These are phyloP conservation scores for Coelogynopora nodosa DNA, from an alignment of 2,888 invertebrate genomes.

Conservation along the genomic window DNA sequence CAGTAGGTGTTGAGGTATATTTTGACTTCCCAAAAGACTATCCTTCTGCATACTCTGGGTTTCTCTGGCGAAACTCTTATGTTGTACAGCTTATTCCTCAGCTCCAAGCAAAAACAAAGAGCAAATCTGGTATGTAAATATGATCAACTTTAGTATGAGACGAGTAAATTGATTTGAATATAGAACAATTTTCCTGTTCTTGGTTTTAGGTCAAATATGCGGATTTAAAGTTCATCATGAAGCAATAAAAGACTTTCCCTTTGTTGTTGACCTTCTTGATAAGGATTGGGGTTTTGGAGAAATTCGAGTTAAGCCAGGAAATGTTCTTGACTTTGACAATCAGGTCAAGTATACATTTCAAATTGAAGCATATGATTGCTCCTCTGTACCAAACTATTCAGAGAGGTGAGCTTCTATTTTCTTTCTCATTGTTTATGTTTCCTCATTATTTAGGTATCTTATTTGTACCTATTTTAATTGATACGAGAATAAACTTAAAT, in stretches of 20 bases:
- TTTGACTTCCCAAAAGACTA: background rate
- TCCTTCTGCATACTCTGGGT: background rate
- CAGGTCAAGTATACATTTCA: constrained; percentile 89
- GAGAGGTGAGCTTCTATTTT: background rate
- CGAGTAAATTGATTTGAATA: background rate
- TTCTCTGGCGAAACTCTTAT: background rate
- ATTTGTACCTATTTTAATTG: no score
- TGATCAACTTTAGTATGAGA: no score
- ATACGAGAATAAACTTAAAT: no score
- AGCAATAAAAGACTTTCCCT: background rate
- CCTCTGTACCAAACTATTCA: background rate
- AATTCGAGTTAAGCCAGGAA: constrained; percentile 53
- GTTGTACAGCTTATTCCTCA: constrained; percentile 2
- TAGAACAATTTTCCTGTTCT: background rate
- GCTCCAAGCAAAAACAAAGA: background rate
- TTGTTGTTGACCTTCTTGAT: background rate
- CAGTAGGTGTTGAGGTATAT: background rate
- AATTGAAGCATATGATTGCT: constrained; percentile 83
- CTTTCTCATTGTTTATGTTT: no score
- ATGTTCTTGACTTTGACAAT: constrained; percentile 81
- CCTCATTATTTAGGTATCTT: no score
- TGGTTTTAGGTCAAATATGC: background rate
- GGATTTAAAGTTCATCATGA: constrained; percentile 13
- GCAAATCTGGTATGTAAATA: no score
- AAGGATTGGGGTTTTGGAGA: constrained; percentile 34